Evolutionary conservation across 2,113 vertebrate species (phyloP), one percentile per base, ranked within the genome.

Genomic region (Coryphaenoides rupestris): DNA sequence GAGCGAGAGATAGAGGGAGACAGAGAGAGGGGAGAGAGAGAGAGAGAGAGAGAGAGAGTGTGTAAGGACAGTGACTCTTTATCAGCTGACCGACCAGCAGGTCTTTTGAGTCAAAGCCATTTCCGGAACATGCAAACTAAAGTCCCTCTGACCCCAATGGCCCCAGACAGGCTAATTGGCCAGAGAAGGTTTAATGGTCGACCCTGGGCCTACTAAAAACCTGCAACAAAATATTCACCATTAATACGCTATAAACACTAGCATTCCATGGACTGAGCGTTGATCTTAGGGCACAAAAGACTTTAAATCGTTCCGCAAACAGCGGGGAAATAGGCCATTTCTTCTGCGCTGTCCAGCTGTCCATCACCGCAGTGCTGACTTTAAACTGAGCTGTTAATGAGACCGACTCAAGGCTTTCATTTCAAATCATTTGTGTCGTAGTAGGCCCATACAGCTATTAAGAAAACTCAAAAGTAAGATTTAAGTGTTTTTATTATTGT

Each of bases 61-160:
- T 45, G 14, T 57, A n/a, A 55, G 58, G 62, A 60, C 65, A 67
- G 17, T 19, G 33, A n/a, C n/a, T 62, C 68, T 77, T 74, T 46
- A 67, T 58, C 73, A 83, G 64, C 65, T 80, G 77, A 74, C 52
- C 24, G 17, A 40, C 66, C 58, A 71, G 76, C 64, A 68, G 55
- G 54, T 59, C 2, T 63, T 61, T 75, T 67, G 68, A 53, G 69
- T 50, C 24, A 66, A 79, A 73, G 62, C 58, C 57, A 16, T 60
- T 77, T 84, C 63, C 3, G 49, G 60, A 24, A 28, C 24, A 47
- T 58, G 19, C n/a, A n/a, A n/a, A n/a, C n/a, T 23, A 63, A 55
- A 24, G 19, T 58, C 7, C 58, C 15, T 77, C 55, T 82, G 55
- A 86, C 60, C 72, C 59, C 13, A 1, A 9, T 70, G 74, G 58